Evolutionary conservation across 92 coral and sea anemone species (phyloP), one percentile per base, ranked within the genome.

Genomic region (Desmophyllum pertusum): DNA sequence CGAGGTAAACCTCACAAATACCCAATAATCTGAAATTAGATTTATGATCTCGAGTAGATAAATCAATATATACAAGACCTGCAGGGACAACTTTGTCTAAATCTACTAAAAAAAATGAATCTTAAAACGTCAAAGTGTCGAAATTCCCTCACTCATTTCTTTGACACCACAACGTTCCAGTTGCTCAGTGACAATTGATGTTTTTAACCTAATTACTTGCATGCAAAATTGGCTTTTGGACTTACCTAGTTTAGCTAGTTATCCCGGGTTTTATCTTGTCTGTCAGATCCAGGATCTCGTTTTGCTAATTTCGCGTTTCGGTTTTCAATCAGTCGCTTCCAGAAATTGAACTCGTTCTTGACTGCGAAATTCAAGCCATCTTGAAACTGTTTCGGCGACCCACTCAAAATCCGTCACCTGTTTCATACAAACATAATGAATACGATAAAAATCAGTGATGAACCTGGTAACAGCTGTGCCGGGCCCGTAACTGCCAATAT

Each of bases 401-500:
- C 70, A 27, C 37, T 38, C 37, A 23, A 77, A 23, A 23, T 19
- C 31, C 84, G 37, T 23, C 84, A 80, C 84, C 84, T 80, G 84
- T 61, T 68, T 50, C 29, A 80, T 23, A 36, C 35, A 51, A 80
- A 31, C 46, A 80, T 33, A 67, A 67, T 37, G 36, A 21, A 69
- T 13, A 55, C 37, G 86, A 82, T 72, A 42, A 82, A n/a, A 71
- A 72, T 82, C 70, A 80, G 61, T 43, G n/a, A n/a, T 69, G 79
- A 82, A 50, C 27, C 23, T 23, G 18, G 48, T 30, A 82, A 53
- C 86, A 82, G 71, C 86, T 82, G 86, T 40, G 37, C 31, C 35
- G 14, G 31, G 18, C 41, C 31, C 30, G 29, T 13, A 81, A 55
- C 42, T 66, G 45, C 36, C 55, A 31, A 69, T 69, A 69, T n/a